Base-by-base conservation (phyloP, 2,797 vertebrate species). In the Menidia menidia region DNA sequence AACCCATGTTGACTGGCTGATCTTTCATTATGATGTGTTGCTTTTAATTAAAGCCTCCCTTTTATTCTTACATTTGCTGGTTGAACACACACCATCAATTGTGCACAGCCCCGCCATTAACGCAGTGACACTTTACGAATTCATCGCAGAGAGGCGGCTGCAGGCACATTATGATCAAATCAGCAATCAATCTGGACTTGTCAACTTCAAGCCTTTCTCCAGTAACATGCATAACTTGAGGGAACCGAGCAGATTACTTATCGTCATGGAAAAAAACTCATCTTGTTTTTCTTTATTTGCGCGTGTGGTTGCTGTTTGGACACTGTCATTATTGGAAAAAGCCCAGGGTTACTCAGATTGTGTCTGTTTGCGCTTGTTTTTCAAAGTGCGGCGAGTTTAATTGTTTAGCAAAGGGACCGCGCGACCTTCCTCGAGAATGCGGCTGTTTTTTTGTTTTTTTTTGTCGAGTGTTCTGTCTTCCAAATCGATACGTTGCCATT, bases 401-500 rank as follows among this genome's bases (percentile, higher is more conserved):
- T 53, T 60, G 39, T 31, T 50, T 19, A 65, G 54, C 14, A 3
- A 66, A 67, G 9, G 35, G 52, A 25, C 41, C 25, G 7, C 7
- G 14, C 45, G 75, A 85, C 87, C 84, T 87, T 80, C 61, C 63
- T 64, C 75, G 85, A 84, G 81, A 76, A 80, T 74, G 25, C 44
- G 8, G 3, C 33, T 11, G 51, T 65, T 81, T 72, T 83, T 76
- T 25, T 25, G 82, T 25, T 1, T 25, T 25, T 25, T 25, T 25
- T 25, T 25, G 25, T 25, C 54, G 67, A 77, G 70, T 75, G 71
- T 56, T 83, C 75, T 59, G 57, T 84, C 64, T 53, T 55, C 3
- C 63, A 52, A 70, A 89, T 92, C 89, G 54, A 92, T 88, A 86
- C 75, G 58, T 47, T 83, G 64, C 81, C 75, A 76, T 88, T 89